Conservation (phyloP, 2,113 vertebrate genomes). For the Octodon degus region DNA sequence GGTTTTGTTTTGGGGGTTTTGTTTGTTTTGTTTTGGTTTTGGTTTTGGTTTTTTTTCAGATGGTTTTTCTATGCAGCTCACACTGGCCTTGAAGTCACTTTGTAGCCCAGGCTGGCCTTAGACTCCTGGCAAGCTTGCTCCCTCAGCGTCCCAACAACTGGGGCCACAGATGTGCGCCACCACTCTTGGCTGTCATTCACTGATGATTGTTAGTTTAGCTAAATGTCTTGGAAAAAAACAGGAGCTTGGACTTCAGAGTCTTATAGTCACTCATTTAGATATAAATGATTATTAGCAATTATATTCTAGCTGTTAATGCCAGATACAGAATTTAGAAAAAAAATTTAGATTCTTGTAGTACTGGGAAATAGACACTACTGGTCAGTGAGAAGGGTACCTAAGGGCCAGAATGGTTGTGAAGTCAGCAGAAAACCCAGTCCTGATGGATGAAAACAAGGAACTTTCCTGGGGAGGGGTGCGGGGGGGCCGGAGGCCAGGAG, state of each 20-base stretch:
- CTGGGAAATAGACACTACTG: background rate
- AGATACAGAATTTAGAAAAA: background rate
- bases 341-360: background rate
- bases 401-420: background rate
- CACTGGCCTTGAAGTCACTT: background rate
- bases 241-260: background rate
- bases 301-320: background rate
- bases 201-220: background rate
- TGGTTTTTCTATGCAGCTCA: background rate
- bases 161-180: too few species aligned
- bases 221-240: background rate
- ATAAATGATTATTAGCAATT: background rate
- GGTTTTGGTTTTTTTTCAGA: background rate
- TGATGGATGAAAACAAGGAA: background rate
- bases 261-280: background rate
- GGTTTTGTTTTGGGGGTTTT: too few species aligned
- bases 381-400: background rate
- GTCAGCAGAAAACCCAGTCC: background rate
- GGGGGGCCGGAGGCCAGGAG: background rate
- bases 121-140: background rate
- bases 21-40: background rate
- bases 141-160: background rate
- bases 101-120: too few species aligned
- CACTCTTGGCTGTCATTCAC: background rate
- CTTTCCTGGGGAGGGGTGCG: background rate